Base-by-base conservation (phyloP, 1,140 invertebrate genomes). In the Brachionus plicatilis region DNA sequence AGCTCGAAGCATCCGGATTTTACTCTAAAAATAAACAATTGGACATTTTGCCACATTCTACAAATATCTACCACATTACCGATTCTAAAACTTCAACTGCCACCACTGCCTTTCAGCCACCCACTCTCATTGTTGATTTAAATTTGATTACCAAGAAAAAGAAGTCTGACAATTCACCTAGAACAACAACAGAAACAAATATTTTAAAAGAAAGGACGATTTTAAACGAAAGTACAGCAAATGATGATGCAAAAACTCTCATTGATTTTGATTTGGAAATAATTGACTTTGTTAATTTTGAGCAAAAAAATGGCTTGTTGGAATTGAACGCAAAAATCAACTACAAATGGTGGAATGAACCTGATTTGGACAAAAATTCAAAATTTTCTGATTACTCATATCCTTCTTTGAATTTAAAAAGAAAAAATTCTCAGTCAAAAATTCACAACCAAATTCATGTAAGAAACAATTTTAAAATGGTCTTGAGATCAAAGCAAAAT, bases 341-440 rank as follows among this genome's bases (percentile, higher is more conserved):
- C 9, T 82, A 65, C 43, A 82, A 82, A 82, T 82, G 79, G 79
- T 82, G 79, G 79, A 56, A 82, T 24, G 37, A 82, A 82, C 3
- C 11, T 24, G 11, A 76, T 76, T 76, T 27, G 7, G 24, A 43
- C 0, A 11, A 11, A 41, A 29, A 65, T 41, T 29, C 14, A 17
- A 20, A 45, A 17, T 47, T 12, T 8, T 47, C 27, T 1, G 45
- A 76, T 5, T 50, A 41, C 12, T 6, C 27, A 45, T 66, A 43
- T 82, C 79, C 79, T 9, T 43, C 33, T 43, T 6, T 65, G 8
- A 27, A 24, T 17, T 17, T 82, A 14, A 65, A 82, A 41, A 37
- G 65, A 6, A 43, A 41, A 60, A 37, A 45, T 60, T 24, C 20
- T 24, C 2, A 68, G 0, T n/a, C 37, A 5, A 45, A 82, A 60